Percentiles rank a stretch among this genome's conserved stretches.
These are phyloP conservation scores for Plestiodon gilberti DNA, from an alignment of 2,113 vertebrate genomes.

Conservation along the genomic window DNA sequence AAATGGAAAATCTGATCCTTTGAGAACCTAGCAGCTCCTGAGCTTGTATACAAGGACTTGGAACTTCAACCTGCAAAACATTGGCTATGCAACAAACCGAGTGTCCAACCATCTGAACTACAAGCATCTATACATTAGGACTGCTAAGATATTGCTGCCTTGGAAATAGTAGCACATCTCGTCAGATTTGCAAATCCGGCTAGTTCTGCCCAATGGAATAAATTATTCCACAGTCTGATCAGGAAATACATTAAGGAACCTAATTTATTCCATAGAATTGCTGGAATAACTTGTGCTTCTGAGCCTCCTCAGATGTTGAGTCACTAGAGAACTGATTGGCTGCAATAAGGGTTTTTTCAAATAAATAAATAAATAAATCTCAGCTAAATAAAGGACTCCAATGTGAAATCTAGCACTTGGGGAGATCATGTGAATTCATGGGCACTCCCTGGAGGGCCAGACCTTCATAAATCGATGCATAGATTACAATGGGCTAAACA, in stretches of 20 bases:
- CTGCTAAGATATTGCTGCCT: conserved; percentile 42
- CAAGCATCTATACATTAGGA: conserved; percentile 54
- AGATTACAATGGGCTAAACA: conserved; percentile 62
- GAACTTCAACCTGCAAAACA: conserved; percentile 34
- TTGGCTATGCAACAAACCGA: conserved; percentile 45
- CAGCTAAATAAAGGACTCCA: conserved; percentile 71
- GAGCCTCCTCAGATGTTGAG: conserved; percentile 57
- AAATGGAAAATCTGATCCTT: conserved; percentile 1
- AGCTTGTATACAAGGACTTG: background rate
- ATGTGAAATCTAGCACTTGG: conserved; percentile 58
- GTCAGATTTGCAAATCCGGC: conserved; percentile 51
- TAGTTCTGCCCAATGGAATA: conserved; percentile 60
- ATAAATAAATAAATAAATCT: conserved; percentile 48
- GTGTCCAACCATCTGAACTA: conserved; percentile 47
- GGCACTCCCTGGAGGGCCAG: conserved; percentile 53
- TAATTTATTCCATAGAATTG: conserved; percentile 61
- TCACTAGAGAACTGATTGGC: conserved; percentile 62
- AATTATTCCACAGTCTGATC: conserved; percentile 60
- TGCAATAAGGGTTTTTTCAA: conserved; percentile 56
- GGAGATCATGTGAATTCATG: conserved; percentile 60
- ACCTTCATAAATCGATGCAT: conserved; percentile 68
- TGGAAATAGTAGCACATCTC: conserved; percentile 20
- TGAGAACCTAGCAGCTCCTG: background rate
- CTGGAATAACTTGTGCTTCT: conserved; percentile 59
- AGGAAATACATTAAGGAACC: conserved; percentile 56